Evolutionary conservation across 2,888 invertebrate species (phyloP), one percentile per base, ranked within the genome.

Genomic region (Pristionchus arcanus): DNA sequence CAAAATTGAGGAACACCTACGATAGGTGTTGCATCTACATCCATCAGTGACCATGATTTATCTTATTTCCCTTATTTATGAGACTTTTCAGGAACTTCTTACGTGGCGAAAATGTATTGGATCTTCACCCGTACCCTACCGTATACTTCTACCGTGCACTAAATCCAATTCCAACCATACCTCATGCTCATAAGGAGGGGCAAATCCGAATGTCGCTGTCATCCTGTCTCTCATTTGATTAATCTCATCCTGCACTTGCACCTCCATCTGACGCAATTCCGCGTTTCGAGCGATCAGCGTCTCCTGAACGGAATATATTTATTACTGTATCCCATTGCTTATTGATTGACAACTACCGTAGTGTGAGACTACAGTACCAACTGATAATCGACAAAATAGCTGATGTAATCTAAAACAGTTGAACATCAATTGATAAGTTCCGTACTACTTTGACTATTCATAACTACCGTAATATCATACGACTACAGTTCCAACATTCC

Each of bases 161-260:
- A 9, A 28, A 11, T 28, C 31, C 11, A 15, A n/a, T 21, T 21
- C 25, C 63, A 28, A 5, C 68, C 68, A 5, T 31, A 77, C 77
- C 77, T 77, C 77, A 42, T 77, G 77, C 31, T 42, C 77, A 77
- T 42, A 77, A 0, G 77, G 77, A 4, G 77, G 77, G 37, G 77
- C 77, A 49, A 77, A 77, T 77, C 77, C 77, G 49, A 77, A 77
- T 1, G 77, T 77, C 2, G 21, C n/a, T 1, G 77, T 77, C 77
- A 77, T 77, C 31, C 11, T 77, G n/a, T 77, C 77, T 13, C 77
- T 77, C 77, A 77, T 77, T 16, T 77, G 19, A 21, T 49, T 49
- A 49, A 77, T 77, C 21, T 77, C 42, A 1, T 77, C 77, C 49
- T 21, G 19, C 77, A 77, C 15, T n/a, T 42, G 25, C 13, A 77